Conservation (phyloP, 2,888 invertebrate genomes). For the Piscicola geometra region DNA sequence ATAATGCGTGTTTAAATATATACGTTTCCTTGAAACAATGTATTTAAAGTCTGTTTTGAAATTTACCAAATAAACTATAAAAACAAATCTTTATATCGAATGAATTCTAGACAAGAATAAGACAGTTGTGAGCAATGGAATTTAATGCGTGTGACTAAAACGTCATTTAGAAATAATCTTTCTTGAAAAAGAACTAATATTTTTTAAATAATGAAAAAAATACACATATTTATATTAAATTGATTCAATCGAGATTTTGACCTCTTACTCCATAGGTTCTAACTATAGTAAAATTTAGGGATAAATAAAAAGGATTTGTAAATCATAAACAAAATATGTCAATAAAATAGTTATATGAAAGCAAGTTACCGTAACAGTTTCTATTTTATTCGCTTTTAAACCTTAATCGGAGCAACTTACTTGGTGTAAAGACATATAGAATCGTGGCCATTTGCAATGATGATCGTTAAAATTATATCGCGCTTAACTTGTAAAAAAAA, state of each 20-base stretch:
- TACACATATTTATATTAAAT: too few species aligned
- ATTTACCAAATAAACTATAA: too few species aligned
- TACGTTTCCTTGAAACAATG: too few species aligned
- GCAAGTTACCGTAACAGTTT: constrained; percentile 16
- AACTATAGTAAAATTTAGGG: neutral
- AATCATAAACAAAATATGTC: neutral
- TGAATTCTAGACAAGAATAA: too few species aligned
- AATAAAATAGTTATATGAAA: neutral
- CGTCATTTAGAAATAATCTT: too few species aligned
- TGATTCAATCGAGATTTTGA: neutral
- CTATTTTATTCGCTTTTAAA: constrained; percentile 6
- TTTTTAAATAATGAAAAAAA: too few species aligned
- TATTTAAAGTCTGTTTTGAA: too few species aligned
- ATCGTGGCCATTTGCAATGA: constrained; percentile 11
- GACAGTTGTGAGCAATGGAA: too few species aligned
- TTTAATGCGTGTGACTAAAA: too few species aligned
- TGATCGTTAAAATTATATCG: neutral
- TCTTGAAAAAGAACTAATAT: too few species aligned
- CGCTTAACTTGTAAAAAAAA: neutral
- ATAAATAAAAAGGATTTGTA: neutral
- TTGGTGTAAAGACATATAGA: neutral
- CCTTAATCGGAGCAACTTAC: neutral
- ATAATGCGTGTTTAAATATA: too few species aligned
- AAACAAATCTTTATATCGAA: too few species aligned
- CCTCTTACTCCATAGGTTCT: neutral